Conservation (phyloP, 2,888 invertebrate genomes). For the Pandemis corylana region DNA sequence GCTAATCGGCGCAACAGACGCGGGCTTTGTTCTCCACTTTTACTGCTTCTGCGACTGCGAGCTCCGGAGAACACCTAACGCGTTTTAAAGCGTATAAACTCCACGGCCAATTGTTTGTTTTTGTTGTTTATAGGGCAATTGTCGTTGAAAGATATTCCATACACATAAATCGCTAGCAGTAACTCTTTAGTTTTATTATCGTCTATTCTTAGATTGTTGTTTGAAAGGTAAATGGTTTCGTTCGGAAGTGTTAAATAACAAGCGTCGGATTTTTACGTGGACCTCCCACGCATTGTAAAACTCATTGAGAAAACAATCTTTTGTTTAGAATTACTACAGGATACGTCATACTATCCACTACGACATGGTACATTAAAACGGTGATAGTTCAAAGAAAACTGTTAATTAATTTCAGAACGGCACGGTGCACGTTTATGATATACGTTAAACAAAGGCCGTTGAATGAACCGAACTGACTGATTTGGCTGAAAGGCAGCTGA, state of each 20-base stretch:
- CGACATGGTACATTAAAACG: neutral
- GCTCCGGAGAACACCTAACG: conserved; percentile 12
- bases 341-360: neutral
- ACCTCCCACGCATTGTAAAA: conserved; percentile 1
- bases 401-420: neutral
- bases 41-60: conserved; percentile 16
- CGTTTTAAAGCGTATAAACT: conserved; percentile 40
- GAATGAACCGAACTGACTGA: neutral
- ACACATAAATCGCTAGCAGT: conserved; percentile 32
- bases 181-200: conserved; percentile 32
- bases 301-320: neutral
- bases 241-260: neutral
- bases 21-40: conserved; percentile 35
- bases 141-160: conserved; percentile 37
- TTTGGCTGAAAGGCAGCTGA: neutral
- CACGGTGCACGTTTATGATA: neutral
- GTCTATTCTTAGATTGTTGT: conserved; percentile 34
- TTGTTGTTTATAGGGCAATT: conserved; percentile 29
- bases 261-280: neutral
- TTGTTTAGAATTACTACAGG: conserved; percentile 1
- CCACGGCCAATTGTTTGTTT: conserved; percentile 33
- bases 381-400: neutral
- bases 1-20: conserved; percentile 24
- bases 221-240: conserved; percentile 26
- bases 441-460: conserved; percentile 3